Evolutionary conservation across 2,888 invertebrate species (phyloP), one percentile per base, ranked within the genome.

Genomic region (Meghimatium bilineatum): DNA sequence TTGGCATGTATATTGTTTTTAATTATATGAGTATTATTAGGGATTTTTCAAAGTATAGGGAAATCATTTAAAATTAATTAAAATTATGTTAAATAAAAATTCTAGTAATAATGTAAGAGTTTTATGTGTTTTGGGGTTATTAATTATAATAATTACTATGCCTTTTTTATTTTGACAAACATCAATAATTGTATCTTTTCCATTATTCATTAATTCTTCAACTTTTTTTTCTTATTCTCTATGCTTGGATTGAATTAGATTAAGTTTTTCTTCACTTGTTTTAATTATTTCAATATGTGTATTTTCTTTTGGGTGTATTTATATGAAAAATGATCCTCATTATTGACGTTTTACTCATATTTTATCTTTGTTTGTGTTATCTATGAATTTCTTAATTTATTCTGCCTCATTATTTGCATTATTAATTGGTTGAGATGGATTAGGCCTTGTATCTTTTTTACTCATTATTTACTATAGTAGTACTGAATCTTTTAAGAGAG

Each of bases 401-500:
- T 95, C 95, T 0, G 95, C 95, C 86, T 96, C 96, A 95, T 94
- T 96, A 94, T 94, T 96, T 94, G 95, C 95, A 93, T 95, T 96
- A 95, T 95, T 96, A 93, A 94, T 96, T 92, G 96, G 96, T 0
- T 96, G 96, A 87, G 96, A 96, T 95, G 96, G 96, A 0, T 94
- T 96, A 93, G 96, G 96, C 0, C 94, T 96, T 92, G 94, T 95
- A 90, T 96, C 96, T 91, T 96, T 96, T 95, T 95, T 95, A 95
- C 95, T 96, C 93, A 95, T 96, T 0, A 95, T 96, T 95, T 96
- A 95, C 94, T 96, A 95, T 94, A 95, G 96, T 93, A 96, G 96
- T 95, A 92, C 95, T 82, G 95, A 95, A 86, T 96, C 96, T 90
- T 95, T 94, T 95, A 95, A 95, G 94, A 95, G 96, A 0, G 96